These are phyloP conservation scores for Epicauta chinensis DNA, from an alignment of 1,140 invertebrate genomes.

Conservation along the genomic window DNA sequence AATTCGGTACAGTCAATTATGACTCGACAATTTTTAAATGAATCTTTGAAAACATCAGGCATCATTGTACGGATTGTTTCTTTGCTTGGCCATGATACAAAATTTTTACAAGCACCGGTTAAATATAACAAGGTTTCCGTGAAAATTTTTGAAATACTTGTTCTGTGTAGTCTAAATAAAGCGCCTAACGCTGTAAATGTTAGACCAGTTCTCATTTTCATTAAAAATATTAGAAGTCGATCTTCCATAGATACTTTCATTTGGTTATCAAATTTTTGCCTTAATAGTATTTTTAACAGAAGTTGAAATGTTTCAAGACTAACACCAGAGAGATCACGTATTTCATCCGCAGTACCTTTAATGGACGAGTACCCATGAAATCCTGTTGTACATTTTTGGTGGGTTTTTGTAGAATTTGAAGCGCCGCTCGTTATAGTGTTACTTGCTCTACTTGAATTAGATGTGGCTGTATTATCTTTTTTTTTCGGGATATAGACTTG, in stretches of 20 bases:
- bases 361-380: no score
- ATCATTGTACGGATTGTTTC: constrained; percentile 19
- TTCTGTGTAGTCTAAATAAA: constrained; percentile 29
- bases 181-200: constrained; percentile 25
- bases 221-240: constrained; percentile 9
- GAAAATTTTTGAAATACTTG: constrained; percentile 23
- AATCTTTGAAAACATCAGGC: constrained; percentile 29
- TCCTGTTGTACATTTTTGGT: no score
- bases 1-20: constrained; percentile 40
- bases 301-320: constrained; percentile 15
- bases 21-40: constrained; percentile 25
- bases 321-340: constrained; percentile 17
- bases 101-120: constrained; percentile 9
- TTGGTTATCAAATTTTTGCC: no score
- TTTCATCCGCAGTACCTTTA: constrained; percentile 14
- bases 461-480: no score
- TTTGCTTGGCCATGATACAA: constrained; percentile 23
- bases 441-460: no score
- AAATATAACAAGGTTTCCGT: constrained; percentile 4
- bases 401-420: no score
- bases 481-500: no score
- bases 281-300: constrained; percentile 5
- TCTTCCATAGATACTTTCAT: constrained; percentile 16
- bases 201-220: constrained; percentile 1
- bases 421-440: no score